Evolutionary conservation across 1,140 invertebrate species (phyloP).

Genomic region (Aethina tumida): DNA sequence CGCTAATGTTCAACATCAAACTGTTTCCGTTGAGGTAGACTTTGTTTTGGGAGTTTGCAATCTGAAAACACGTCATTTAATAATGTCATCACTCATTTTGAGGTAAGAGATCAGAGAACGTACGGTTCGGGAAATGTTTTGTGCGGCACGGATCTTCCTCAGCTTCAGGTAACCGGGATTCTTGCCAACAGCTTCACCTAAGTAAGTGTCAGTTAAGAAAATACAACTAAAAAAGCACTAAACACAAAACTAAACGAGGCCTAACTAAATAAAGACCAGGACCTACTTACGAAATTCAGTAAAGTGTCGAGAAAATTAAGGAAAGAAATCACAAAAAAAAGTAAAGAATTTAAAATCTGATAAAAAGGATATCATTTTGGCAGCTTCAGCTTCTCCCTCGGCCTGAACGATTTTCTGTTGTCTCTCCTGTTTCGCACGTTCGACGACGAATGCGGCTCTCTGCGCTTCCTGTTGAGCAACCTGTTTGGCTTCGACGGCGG

Average conservation of each 20-base stretch:
- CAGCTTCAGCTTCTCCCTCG: slow-evolving; percentile 98
- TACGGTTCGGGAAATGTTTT: slow-evolving; percentile 94
- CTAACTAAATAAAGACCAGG: background rate
- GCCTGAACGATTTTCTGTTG: slow-evolving; percentile 99
- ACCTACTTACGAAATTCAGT: slow-evolving; percentile 6
- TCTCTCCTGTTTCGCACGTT: slow-evolving; percentile 93
- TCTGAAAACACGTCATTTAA: slow-evolving; percentile 48
- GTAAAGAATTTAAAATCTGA: slow-evolving; percentile 2
- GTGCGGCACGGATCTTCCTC: slow-evolving; percentile 93
- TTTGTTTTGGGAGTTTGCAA: slow-evolving; percentile 89
- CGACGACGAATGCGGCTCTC: slow-evolving; percentile 94
- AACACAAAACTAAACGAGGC: background rate
- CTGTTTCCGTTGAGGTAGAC: slow-evolving; percentile 88
- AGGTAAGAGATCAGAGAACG: slow-evolving; percentile 30
- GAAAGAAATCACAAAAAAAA: slow-evolving; percentile 12
- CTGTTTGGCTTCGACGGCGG: slow-evolving; percentile 98
- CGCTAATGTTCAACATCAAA: slow-evolving; percentile 95
- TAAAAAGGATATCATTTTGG: slow-evolving; percentile 87
- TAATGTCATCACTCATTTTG: background rate
- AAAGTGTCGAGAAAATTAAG: slow-evolving; percentile 4
- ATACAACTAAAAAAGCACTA: slow-evolving; percentile 12
- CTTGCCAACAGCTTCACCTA: slow-evolving; percentile 87
- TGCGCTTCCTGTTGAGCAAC: slow-evolving; percentile 99
- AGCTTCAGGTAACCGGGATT: slow-evolving; percentile 98
- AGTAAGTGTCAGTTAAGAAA: slow-evolving; percentile 65